Evolutionary conservation across 2,113 vertebrate species (phyloP).

Genomic region (Polypterus bichir): DNA sequence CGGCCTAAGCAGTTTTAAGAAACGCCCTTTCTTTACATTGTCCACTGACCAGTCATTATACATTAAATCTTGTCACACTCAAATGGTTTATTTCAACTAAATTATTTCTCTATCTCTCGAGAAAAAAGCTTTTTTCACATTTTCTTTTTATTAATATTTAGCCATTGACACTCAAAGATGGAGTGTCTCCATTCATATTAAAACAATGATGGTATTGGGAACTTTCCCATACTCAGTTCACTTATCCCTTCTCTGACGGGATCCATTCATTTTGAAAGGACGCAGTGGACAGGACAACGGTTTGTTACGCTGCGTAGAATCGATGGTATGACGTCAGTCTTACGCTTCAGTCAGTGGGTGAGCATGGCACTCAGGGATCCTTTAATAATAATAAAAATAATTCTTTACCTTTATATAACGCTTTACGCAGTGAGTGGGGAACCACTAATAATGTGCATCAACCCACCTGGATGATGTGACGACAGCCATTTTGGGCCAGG

Average conservation of each 20-base stretch:
- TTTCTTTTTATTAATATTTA: constrained; percentile 10
- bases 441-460: too few relatives aligned
- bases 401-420: too few relatives aligned
- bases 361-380: too few relatives aligned
- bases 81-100: neutral
- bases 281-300: too few relatives aligned
- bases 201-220: constrained; percentile 2
- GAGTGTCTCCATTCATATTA: constrained; percentile 4
- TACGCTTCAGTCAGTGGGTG: too few relatives aligned
- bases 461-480: too few relatives aligned
- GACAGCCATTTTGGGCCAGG: too few relatives aligned
- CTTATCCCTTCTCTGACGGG: neutral
- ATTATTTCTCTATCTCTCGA: constrained; percentile 10
- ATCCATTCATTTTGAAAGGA: neutral
- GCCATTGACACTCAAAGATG: constrained; percentile 2
- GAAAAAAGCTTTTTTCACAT: neutral
- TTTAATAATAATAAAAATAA: too few relatives aligned
- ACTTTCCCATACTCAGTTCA: neutral
- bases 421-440: too few relatives aligned
- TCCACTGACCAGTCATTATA: constrained; percentile 10
- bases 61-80: constrained; percentile 15
- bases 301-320: too few relatives aligned
- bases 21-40: constrained; percentile 9
- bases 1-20: constrained; percentile 25
- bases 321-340: too few relatives aligned